Evolutionary conservation across 1,140 invertebrate genomes (phyloP), one percentile per base, ranked within the genome.

Genomic region (Lamellibrachia luymesi): DNA sequence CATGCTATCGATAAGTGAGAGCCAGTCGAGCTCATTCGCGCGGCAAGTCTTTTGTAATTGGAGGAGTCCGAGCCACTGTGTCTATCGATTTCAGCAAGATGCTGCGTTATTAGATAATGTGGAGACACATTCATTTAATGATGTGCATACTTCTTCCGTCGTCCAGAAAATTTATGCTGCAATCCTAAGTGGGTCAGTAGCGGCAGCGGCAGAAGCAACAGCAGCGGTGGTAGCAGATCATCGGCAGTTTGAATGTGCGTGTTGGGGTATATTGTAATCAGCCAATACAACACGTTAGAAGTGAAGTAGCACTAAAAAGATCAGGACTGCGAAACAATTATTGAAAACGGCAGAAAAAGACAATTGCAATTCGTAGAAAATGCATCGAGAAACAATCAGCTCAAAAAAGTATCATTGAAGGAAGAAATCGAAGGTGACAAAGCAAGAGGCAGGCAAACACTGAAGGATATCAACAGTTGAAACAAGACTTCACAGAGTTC

Each of bases 61-160:
- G 64, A 80, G 64, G 13, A 80, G 64, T 80, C 64, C 25, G 8
- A 80, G 64, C 64, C 64, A 80, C 64, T 8, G 64, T 80, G 1
- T 80, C 64, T 80, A 80, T 80, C 64, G 64, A 80, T 80, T 80
- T 80, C 64, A 80, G 64, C 64, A 80, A 80, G 64, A 80, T 80
- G 64, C 5, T 80, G 64, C 25, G 64, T 80, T 80, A 80, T 80
- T 80, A 80, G 64, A 80, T 80, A 80, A 80, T 80, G 64, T 80
- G 64, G 7, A 80, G 64, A 80, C 64, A 80, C 64, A 22, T 80
- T 80, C 64, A 80, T 80, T 80, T 80, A 80, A 80, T 80, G 64
- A 80, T 80, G 64, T 80, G 64, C 64, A 4, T 22, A 80, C 64
- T 80, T 80, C 64, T 80, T 80, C 17, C 4, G 52, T 80, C 64